phyloP scores from a whole-genome alignment of 2,113 vertebrate species.

The Actinemys pallida region DNA sequence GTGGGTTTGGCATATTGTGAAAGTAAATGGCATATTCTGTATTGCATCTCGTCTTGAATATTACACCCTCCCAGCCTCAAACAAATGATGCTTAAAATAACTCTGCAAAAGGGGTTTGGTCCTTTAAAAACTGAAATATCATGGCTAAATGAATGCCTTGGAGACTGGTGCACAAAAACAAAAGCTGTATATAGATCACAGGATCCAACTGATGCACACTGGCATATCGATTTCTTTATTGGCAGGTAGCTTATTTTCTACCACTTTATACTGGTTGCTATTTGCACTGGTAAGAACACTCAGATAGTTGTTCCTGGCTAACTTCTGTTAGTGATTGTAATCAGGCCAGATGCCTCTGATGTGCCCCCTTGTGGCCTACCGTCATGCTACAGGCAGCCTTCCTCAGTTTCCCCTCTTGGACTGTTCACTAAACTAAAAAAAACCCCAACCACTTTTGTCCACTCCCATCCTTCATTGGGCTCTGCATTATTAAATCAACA shows the following conservation, averaged over 20 bases:
- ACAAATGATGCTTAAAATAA: conserved; percentile 56
- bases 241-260: background rate
- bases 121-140: conserved; percentile 42
- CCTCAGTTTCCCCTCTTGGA: background rate
- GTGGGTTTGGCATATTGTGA: background rate
- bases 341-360: background rate
- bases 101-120: background rate
- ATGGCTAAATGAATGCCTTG: background rate
- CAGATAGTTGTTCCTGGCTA: background rate
- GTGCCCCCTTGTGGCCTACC: background rate
- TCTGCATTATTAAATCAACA: background rate
- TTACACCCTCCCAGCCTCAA: background rate
- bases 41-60: background rate
- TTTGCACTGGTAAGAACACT: background rate
- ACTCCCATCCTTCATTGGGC: background rate
- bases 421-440: background rate
- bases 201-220: background rate
- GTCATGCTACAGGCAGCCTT: background rate
- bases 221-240: background rate
- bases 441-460: background rate
- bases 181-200: background rate
- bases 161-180: background rate
- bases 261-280: background rate
- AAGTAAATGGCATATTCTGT: conserved; percentile 2
- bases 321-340: background rate